Percentiles rank a stretch among this genome's conserved stretches.
Evolutionary conservation across 2,797 vertebrate genomes (phyloP).

Genomic region (Decapterus maruadsi): DNA sequence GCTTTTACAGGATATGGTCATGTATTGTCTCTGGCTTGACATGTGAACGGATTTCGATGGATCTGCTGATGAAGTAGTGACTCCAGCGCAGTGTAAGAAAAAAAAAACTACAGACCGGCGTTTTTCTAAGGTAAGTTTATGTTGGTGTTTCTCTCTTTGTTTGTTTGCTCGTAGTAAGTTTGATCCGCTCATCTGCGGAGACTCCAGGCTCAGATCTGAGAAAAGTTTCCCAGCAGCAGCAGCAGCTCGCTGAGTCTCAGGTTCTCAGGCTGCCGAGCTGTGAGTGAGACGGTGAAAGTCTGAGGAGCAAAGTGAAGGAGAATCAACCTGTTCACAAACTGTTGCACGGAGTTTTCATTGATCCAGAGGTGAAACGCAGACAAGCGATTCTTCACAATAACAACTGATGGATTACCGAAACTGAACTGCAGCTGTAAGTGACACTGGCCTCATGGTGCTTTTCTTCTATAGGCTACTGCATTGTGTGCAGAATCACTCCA

Average conservation of each 20-base stretch:
- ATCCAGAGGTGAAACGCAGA: background rate
- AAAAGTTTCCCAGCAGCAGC: constrained; percentile 32
- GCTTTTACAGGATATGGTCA: constrained; percentile 8
- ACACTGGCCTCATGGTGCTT: background rate
- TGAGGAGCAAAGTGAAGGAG: background rate
- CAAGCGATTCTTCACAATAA: background rate
- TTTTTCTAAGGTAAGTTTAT: constrained; percentile 63
- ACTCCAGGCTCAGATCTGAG: rapidly evolving
- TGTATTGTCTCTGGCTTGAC: rapidly evolving
- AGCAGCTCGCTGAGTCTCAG: constrained; percentile 22
- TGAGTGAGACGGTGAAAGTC: background rate
- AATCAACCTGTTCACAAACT: constrained; percentile 20
- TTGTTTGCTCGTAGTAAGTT: background rate
- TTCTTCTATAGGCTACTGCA: background rate
- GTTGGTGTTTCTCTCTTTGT: background rate
- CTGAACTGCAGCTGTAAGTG: background rate
- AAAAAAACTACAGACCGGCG: constrained; percentile 16
- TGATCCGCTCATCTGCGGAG: background rate
- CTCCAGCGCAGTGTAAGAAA: constrained; percentile 26
- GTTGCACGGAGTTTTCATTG: background rate
- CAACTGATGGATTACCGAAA: background rate
- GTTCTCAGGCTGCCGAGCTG: constrained; percentile 3
- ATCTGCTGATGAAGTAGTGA: constrained; percentile 25
- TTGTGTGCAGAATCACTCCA: background rate
- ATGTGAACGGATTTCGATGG: constrained; percentile 10